Base-by-base conservation (phyloP, 35 echinoderm and acorn worm species). In the Ptychodera flava region DNA sequence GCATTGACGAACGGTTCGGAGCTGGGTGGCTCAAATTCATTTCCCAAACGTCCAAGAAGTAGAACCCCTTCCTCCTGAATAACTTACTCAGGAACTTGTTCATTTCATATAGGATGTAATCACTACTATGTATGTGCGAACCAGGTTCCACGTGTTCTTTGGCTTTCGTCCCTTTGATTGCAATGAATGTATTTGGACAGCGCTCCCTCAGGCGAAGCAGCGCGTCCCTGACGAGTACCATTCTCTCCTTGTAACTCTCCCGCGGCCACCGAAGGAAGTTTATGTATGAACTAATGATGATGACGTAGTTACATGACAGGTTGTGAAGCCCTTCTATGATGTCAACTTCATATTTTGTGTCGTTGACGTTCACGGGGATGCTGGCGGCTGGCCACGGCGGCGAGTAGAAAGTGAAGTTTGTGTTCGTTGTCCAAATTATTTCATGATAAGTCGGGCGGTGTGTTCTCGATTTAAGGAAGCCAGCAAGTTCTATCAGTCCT, bases 31-130 rank as follows among this genome's bases (percentile, higher is more conserved):
- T 29, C 78, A 86, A 30, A 75, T 91, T 91, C 84, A 91, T 91
- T 30, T 86, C 89, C 89, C 89, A 91, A 29, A 91, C 80, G 33
- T 85, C 77, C 16, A 91, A 53, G 35, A 81, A 86, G 37, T 83
- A 36, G 2, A 83, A 36, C 30, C 84, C 89, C 16, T 34, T 33
- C 10, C 79, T 79, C 15, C 28, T 6, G n/a, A 91, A 86, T 28
- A 86, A 10, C 16, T 76, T 22, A 22, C 36, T 36, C 35, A 81
- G 45, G 10, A 91, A 35, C 1, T 86, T 15, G 28, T 80, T 79
- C 28, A 91, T 80, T 33, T 86, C 76, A 37, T 33, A 34, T 0
- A 86, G 35, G 0, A 86, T 34, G 16, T 86, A 79, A 31, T 91
- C 89, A 77, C 89, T 91, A 1, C 16, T 34, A 76, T 76, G 53